Conservation (phyloP, 2,113 vertebrate genomes). For the Cryptotis parvus region DNA sequence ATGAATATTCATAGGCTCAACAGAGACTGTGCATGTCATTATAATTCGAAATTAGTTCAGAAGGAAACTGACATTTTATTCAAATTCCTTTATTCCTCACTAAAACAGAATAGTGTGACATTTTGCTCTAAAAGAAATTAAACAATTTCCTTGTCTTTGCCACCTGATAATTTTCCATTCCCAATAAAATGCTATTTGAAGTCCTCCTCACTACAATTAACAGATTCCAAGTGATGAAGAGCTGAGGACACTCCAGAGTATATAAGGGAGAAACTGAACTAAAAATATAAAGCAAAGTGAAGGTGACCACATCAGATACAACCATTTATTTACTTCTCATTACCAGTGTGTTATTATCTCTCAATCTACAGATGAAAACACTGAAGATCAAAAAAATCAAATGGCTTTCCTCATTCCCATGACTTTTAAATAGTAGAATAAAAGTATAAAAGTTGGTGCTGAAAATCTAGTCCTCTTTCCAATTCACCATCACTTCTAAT, state of each 20-base stretch:
- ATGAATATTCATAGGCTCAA: constrained; percentile 81
- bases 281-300: constrained; percentile 18
- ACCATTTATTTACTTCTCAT: background rate
- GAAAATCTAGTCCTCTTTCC: constrained; percentile 21
- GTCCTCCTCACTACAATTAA: background rate
- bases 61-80: constrained; percentile 76
- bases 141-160: constrained; percentile 60
- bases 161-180: constrained; percentile 45
- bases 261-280: background rate
- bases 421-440: background rate
- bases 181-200: constrained; percentile 13
- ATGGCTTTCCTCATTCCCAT: background rate
- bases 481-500: background rate
- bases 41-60: constrained; percentile 78
- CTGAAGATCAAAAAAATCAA: constrained; percentile 14
- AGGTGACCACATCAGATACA: background rate
- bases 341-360: background rate
- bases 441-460: background rate
- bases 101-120: constrained; percentile 65
- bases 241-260: background rate
- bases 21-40: constrained; percentile 76
- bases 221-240: constrained; percentile 28
- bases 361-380: background rate
- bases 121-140: constrained; percentile 68
- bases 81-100: constrained; percentile 73